Evolutionary conservation across 2,888 invertebrate genomes (phyloP).

Genomic region (Neoascia interrupta): DNA sequence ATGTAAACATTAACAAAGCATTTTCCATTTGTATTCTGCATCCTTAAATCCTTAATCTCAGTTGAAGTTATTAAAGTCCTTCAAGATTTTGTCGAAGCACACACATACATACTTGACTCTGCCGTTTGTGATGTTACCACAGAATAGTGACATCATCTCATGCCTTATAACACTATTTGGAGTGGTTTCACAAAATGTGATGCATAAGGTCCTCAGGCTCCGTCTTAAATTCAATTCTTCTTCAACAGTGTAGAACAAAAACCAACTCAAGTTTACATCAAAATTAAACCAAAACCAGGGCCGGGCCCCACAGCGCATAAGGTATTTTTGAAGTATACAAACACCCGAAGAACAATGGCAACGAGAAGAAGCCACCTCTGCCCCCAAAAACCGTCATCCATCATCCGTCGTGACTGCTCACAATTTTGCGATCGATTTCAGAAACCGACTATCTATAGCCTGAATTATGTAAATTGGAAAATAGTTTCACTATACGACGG

Average conservation of each 20-base stretch:
- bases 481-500: conserved; percentile 41
- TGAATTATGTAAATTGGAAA: conserved; percentile 60
- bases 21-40: too few species aligned
- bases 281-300: conserved; percentile 31
- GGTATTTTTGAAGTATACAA: not conserved
- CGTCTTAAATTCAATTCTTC: conserved; percentile 5
- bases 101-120: too few species aligned
- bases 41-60: too few species aligned
- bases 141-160: not conserved
- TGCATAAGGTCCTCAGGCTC: not conserved
- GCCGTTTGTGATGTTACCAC: too few species aligned
- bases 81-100: too few species aligned
- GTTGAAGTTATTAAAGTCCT: too few species aligned
- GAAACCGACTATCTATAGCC: conserved; percentile 31
- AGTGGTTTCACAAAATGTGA: not conserved
- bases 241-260: not conserved
- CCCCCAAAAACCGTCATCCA: conserved; percentile 1
- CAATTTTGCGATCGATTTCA: conserved; percentile 51
- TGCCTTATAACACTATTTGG: not conserved
- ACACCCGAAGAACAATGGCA: not conserved
- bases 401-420: conserved; percentile 38
- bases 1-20: too few species aligned
- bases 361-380: not conserved
- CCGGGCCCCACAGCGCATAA: not conserved
- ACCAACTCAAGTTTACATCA: conserved; percentile 15